Conservation (phyloP, 2,113 vertebrate species). For the Neogobius melanostomus region DNA sequence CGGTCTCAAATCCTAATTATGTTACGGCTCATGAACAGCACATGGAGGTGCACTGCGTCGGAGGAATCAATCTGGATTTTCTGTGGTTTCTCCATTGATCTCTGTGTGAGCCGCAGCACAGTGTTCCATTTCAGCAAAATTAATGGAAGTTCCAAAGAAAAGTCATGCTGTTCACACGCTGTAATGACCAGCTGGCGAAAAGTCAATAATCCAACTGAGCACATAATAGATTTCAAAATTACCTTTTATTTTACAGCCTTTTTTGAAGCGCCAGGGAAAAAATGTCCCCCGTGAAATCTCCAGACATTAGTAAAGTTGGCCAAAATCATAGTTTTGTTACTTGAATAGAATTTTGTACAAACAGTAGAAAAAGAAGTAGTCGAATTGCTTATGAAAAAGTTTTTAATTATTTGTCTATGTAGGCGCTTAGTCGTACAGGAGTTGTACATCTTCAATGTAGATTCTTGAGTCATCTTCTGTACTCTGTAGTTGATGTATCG, state of each 20-base stretch:
- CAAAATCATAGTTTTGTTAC: too few relatives aligned
- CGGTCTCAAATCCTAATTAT: conserved; percentile 4
- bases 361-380: too few relatives aligned
- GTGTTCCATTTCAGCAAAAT: conserved; percentile 53
- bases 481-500: too few relatives aligned
- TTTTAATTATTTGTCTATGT: too few relatives aligned
- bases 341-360: too few relatives aligned
- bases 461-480: too few relatives aligned
- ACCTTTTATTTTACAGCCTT: conserved; percentile 7
- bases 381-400: too few relatives aligned
- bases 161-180: conserved; percentile 40
- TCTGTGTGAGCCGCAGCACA: conserved; percentile 14
- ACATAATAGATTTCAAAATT: conserved; percentile 50
- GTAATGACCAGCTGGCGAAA: conserved; percentile 30
- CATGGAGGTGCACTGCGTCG: conserved; percentile 5
- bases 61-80: conserved; percentile 18
- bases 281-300: background rate
- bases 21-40: background rate
- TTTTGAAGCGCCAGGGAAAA: conserved; percentile 3
- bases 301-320: background rate
- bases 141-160: conserved; percentile 42
- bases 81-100: conserved; percentile 22
- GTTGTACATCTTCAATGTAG: too few relatives aligned
- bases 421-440: too few relatives aligned
- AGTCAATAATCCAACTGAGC: conserved; percentile 42